These are phyloP conservation scores for Heterodera schachtii DNA, from an alignment of 1,140 invertebrate species.

Conservation along the genomic window DNA sequence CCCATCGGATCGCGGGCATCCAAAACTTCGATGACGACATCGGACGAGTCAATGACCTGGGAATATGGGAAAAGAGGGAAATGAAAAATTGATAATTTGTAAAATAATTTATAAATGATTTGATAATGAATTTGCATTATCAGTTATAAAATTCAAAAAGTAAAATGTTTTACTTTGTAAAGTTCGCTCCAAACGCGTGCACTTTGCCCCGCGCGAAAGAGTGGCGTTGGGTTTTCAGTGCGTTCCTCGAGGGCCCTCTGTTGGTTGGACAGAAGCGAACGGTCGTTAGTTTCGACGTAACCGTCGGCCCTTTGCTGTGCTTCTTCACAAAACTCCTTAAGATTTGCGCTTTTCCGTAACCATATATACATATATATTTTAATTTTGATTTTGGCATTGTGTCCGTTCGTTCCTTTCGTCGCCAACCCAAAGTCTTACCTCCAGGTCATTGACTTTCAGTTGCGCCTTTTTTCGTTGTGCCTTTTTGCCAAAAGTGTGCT, in stretches of 20 bases:
- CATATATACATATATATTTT: too few species aligned
- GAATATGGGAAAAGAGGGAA: slow-evolving; percentile 18
- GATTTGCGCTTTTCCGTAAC: slow-evolving; percentile 20
- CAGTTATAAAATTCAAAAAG: slow-evolving; percentile 16
- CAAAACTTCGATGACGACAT: slow-evolving; percentile 84
- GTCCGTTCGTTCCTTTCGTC: background rate
- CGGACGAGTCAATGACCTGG: slow-evolving; percentile 91
- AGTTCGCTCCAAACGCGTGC: slow-evolving; percentile 98
- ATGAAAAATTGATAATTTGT: slow-evolving; percentile 3
- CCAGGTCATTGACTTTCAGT: slow-evolving; percentile 72
- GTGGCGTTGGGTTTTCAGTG: slow-evolving; percentile 66
- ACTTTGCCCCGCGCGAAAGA: slow-evolving; percentile 79
- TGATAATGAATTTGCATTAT: background rate
- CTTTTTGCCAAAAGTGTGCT: slow-evolving; percentile 91
- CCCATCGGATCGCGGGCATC: slow-evolving; percentile 62
- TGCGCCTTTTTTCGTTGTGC: slow-evolving; percentile 87
- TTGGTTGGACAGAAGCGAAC: slow-evolving; percentile 74
- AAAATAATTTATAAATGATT: background rate
- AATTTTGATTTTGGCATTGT: too few species aligned
- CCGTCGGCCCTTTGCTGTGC: slow-evolving; percentile 73
- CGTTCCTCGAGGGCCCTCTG: slow-evolving; percentile 56
- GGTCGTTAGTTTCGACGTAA: slow-evolving; percentile 80
- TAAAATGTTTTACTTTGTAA: slow-evolving; percentile 76
- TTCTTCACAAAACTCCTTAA: slow-evolving; percentile 73
- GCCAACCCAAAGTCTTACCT: slow-evolving; percentile 40